phyloP scores from a whole-genome alignment of 2,113 vertebrate species.

The Mixornis gularis region DNA sequence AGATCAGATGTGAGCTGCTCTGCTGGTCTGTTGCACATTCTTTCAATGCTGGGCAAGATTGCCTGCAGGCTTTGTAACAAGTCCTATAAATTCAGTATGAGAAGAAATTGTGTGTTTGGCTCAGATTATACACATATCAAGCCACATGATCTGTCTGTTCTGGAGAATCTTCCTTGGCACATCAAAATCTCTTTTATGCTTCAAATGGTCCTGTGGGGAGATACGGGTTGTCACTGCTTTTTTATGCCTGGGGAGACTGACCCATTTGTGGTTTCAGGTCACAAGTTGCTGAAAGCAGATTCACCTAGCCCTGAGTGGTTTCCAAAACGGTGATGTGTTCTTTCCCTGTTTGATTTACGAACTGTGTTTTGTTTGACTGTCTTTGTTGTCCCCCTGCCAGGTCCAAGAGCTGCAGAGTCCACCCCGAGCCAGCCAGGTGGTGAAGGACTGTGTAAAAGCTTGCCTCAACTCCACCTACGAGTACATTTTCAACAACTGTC shows the following conservation, averaged over 20 bases:
- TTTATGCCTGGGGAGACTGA: background rate
- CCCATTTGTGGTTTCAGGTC: background rate
- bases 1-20: background rate
- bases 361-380: background rate
- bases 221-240: background rate
- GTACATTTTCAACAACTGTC: slow-evolving; percentile 98
- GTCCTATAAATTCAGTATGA: background rate
- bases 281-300: background rate
- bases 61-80: background rate
- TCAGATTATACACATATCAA: background rate
- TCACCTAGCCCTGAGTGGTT: background rate
- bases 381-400: slow-evolving; percentile 62
- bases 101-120: background rate
- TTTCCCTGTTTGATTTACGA: background rate
- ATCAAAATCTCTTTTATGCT: background rate
- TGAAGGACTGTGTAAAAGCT: slow-evolving; percentile 95
- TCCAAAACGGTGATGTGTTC: rapidly evolving
- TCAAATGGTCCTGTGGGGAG: background rate
- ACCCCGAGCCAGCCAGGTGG: slow-evolving; percentile 95
- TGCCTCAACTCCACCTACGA: slow-evolving; percentile 97
- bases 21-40: background rate
- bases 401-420: slow-evolving; percentile 97
- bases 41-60: background rate
- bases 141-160: background rate
- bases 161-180: background rate